Conservation (phyloP, 2,797 vertebrate species). For the Sphenopsis melanotis region DNA sequence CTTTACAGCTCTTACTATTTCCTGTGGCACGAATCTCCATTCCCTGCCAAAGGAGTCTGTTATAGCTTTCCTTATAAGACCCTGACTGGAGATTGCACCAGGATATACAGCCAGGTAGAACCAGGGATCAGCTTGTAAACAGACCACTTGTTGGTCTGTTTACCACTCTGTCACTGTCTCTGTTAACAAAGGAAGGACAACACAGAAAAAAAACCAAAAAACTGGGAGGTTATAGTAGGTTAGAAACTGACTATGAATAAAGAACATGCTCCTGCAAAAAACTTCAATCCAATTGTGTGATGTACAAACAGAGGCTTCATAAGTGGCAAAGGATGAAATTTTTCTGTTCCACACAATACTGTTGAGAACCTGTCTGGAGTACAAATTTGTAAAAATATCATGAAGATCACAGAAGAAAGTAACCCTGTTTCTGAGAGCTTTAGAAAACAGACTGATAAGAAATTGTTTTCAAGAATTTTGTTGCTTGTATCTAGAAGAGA, state of each 20-base stretch:
- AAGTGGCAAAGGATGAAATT: background rate
- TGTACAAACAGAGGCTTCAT: background rate
- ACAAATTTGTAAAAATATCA: background rate
- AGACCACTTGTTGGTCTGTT: background rate
- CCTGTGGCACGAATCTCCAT: background rate
- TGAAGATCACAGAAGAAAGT: background rate
- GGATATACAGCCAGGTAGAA: background rate
- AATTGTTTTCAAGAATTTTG: background rate
- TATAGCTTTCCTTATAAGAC: background rate
- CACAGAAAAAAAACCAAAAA: background rate
- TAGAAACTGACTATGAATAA: background rate
- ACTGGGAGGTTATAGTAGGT: background rate
- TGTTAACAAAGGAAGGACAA: background rate
- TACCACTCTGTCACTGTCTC: background rate
- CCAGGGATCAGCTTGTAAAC: background rate
- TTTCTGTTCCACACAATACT: background rate
- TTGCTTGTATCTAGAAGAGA: background rate
- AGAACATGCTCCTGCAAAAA: background rate
- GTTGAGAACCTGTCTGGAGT: background rate
- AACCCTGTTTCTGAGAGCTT: background rate
- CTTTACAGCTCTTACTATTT: background rate
- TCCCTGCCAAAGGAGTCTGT: background rate
- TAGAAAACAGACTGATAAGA: background rate
- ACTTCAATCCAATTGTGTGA: background rate
- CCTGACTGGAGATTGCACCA: background rate